Evolutionary conservation across 2,113 vertebrate species (phyloP), one percentile per base, ranked within the genome.

Genomic region (Nibea albiflora): DNA sequence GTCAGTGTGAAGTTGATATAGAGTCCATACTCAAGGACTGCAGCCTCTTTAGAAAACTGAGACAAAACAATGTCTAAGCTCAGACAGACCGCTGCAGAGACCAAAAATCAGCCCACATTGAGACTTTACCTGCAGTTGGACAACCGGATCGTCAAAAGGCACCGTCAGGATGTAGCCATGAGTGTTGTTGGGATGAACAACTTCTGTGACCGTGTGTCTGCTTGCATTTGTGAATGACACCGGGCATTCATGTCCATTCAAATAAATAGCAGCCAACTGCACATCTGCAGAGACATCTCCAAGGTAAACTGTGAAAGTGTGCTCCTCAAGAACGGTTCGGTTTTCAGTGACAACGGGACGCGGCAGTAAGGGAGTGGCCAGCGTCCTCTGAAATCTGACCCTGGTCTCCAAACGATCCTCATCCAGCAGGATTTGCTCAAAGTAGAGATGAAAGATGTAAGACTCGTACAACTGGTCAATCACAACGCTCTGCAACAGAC

Each of bases 1-100:
- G 28, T 62, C 69, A 95, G 64, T 0, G 89, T 93, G 80, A 79
- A 93, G 75, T 92, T 93, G 9, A 94, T 66, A 9, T 89, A 63
- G 62, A 95, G 63, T 0, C 1, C 66, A 47, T 90, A 88, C 15
- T 85, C 47, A 19, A 92, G 19, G 1, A 83, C 20, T 15, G 61
- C 61, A 1, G 88, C 69, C 5, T 78, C 73, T 19, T 44, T 47
- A 4, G 56, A 76, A 35, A 91, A 88, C 94, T 95, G 60, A 0
- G 5, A 62, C 12, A 62, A 46, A 17, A 26, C 4, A 2, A 39
- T 11, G 4, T 46, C n/a, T 28, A 16, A 35, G 16, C 0, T 35
- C 19, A 35, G 2, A 8, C 35, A 39, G 9, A 39, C 5, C 14
- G 15, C 11, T 19, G 1, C 9, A 50, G 49, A 7, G 15, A 63